A percentile compares a stretch with the other conserved stretches of the same genome.
Conservation (phyloP, 2,888 invertebrate species). For the Apotomis betuletana region DNA sequence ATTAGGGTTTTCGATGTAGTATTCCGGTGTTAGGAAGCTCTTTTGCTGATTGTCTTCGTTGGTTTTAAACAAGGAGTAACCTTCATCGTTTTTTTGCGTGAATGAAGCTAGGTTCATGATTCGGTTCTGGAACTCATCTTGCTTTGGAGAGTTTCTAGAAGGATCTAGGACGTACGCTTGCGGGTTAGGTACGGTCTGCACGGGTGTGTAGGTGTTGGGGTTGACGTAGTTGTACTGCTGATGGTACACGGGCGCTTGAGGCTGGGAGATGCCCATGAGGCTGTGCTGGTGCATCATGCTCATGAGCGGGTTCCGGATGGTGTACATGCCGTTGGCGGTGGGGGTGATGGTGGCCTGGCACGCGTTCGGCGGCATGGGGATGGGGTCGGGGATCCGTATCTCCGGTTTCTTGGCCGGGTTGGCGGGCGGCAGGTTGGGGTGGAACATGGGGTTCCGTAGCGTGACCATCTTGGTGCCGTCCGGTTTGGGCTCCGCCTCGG, state of each 20-base stretch:
- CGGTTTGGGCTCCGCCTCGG: conserved; percentile 53
- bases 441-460: conserved; percentile 90
- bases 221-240: conserved; percentile 67
- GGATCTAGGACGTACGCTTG: conserved; percentile 53
- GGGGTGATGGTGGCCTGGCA: conserved; percentile 81
- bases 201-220: conserved; percentile 61
- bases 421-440: conserved; percentile 77
- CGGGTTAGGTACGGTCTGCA: conserved; percentile 45
- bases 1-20: conserved; percentile 57
- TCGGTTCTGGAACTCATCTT: conserved; percentile 66
- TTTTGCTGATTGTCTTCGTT: conserved; percentile 64
- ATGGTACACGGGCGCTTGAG: conserved; percentile 55
- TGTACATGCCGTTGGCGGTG: conserved; percentile 89
- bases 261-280: conserved; percentile 63
- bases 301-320: conserved; percentile 90
- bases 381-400: conserved; percentile 74
- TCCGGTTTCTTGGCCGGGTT: conserved; percentile 65
- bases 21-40: conserved; percentile 67
- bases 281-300: conserved; percentile 79
- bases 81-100: conserved; percentile 77
- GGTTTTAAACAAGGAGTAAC: conserved; percentile 74
- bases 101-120: conserved; percentile 76
- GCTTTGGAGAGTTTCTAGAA: conserved; percentile 54
- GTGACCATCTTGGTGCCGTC: conserved; percentile 88
- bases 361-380: conserved; percentile 76